Base-by-base conservation (phyloP, 2,888 invertebrate genomes). In the Amblyteles armatorius region DNA sequence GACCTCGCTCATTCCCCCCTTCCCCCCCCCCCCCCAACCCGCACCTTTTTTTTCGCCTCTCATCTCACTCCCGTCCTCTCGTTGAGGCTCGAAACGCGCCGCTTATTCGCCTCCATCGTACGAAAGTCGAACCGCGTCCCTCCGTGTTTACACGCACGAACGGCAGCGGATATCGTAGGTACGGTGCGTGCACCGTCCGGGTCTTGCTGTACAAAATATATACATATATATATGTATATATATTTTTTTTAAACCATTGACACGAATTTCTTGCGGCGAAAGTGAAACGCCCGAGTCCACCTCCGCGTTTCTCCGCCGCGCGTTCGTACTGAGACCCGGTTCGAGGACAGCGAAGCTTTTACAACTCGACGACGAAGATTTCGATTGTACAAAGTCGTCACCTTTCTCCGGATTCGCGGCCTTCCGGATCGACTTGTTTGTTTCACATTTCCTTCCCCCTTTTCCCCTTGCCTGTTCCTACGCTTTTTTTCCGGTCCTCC, bases 331-430 rank as follows among this genome's bases (percentile, higher is more conserved):
- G 26, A 40, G 40, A 13, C n/a, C 11, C 55, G 19, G n/a, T 40
- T 6, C 22, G 50, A 36, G 16, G 60, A 74, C 48, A 36, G 63
- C 69, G 26, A 55, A 36, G 48, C 40, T 60, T 9, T 9, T 55
- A 48, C 77, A 2, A 40, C 1, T 11, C 63, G 19, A 40, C 55
- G 80, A 84, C 76, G 63, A 84, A 84, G 33, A 84, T 79, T 84
- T 79, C 82, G 81, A 82, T 82, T 84, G 82, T 82, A 79, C 44
- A 68, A 79, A 79, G 72, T 55, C 74, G 82, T 79, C 78, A 82
- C 85, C 85, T 85, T 85, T 85, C 85, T 82, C 82, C 60, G 80
- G 71, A 55, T 82, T 79, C 80, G 67, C 82, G 80, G 60, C 71
- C 82, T 67, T 68, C 40, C 48, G 74, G 79, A 68, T 67, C 65